Evolutionary conservation across 2,797 vertebrate genomes (phyloP).

Genomic region (Cuniculus paca): DNA sequence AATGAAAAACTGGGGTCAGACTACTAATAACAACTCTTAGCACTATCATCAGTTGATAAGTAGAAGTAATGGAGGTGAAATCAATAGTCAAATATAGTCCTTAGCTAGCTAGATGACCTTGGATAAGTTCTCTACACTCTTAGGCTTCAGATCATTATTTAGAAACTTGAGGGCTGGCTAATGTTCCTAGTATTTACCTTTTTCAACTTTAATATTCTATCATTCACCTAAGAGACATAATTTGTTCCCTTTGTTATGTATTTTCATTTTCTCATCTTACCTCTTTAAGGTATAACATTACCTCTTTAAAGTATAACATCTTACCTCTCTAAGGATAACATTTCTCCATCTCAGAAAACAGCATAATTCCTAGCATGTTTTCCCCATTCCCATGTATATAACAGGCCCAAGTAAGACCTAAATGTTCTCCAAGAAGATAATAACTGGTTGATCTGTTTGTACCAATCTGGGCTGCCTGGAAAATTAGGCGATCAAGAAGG

Average conservation of each 20-base stretch:
- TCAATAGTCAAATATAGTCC: neutral
- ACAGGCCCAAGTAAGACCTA: neutral
- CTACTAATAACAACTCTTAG: neutral
- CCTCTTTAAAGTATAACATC: too few relatives aligned
- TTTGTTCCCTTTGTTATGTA: neutral
- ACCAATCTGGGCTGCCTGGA: neutral
- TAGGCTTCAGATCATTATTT: neutral
- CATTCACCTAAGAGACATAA: neutral
- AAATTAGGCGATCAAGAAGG: neutral
- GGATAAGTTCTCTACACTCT: neutral
- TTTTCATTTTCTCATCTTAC: neutral
- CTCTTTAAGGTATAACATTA: neutral
- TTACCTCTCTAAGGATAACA: neutral
- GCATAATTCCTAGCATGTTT: neutral
- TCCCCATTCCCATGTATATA: neutral
- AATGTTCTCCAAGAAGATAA: neutral
- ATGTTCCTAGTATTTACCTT: neutral
- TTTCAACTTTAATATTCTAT: neutral
- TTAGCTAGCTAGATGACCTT: neutral
- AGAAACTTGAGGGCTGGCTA: neutral
- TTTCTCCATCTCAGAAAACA: slow-evolving; percentile 9
- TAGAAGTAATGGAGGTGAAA: neutral
- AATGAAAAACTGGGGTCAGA: neutral
- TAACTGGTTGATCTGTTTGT: neutral
- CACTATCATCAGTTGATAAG: neutral